Conservation (phyloP, 2,888 invertebrate species). For the Acleris holmiana region DNA sequence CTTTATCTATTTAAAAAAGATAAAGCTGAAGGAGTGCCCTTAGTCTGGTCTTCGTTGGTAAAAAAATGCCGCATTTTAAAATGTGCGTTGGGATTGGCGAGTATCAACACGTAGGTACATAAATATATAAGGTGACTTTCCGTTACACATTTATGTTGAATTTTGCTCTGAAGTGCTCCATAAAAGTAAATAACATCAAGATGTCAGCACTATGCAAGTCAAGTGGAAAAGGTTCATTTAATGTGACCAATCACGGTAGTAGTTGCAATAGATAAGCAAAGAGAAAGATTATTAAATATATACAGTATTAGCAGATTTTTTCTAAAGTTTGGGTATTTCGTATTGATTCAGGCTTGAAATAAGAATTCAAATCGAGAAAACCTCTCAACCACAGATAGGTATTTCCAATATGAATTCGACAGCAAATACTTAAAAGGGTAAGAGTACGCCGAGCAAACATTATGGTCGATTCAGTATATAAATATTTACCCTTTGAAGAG, state of each 20-base stretch:
- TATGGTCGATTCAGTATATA: constrained; percentile 62
- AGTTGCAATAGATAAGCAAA: no score
- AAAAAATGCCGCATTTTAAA: no score
- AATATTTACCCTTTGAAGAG: constrained; percentile 63
- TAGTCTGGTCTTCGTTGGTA: constrained; percentile 3
- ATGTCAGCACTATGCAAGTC: no score
- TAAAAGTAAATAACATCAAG: no score
- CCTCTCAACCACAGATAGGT: constrained; percentile 1
- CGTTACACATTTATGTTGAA: no score
- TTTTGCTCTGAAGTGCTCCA: no score
- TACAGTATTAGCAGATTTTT: neutral
- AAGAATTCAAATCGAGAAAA: constrained; percentile 7
- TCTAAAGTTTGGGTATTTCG: neutral
- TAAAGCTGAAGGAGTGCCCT: constrained; percentile 32
- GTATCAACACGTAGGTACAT: no score
- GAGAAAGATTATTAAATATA: neutral
- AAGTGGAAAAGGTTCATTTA: no score
- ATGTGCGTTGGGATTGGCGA: no score
- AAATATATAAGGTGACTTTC: no score
- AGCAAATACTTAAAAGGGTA: constrained; percentile 50
- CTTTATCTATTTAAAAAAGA: constrained; percentile 28
- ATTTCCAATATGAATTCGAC: constrained; percentile 31
- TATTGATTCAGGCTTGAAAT: neutral
- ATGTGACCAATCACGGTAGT: no score
- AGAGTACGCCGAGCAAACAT: constrained; percentile 53